These are phyloP conservation scores for Drosophila kikkawai DNA, from an alignment of 1,140 invertebrate genomes.

Conservation along the genomic window DNA sequence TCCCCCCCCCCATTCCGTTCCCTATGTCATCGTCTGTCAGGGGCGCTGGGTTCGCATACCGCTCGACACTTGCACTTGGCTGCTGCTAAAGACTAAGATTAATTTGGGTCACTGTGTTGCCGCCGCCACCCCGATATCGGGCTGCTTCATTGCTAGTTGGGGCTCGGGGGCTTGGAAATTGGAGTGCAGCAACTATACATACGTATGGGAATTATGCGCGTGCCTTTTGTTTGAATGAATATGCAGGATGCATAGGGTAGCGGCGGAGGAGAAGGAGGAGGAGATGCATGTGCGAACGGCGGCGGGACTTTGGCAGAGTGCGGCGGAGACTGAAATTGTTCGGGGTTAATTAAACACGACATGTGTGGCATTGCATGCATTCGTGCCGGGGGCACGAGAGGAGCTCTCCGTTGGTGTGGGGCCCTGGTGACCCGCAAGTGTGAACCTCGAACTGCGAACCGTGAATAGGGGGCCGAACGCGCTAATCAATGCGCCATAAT, in stretches of 20 bases:
- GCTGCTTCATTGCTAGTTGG: background rate
- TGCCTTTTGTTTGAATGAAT: constrained; percentile 62
- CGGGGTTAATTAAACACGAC: constrained; percentile 83
- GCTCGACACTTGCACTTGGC: constrained; percentile 63
- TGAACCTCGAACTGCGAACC: constrained; percentile 38
- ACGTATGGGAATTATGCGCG: constrained; percentile 63
- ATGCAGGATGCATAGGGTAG: constrained; percentile 20
- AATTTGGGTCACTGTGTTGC: constrained; percentile 79
- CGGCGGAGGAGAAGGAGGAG: background rate
- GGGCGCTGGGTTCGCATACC: constrained; percentile 44
- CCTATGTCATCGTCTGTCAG: constrained; percentile 57
- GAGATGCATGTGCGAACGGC: constrained; percentile 12
- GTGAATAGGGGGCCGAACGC: constrained; percentile 50
- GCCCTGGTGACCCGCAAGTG: constrained; percentile 62
- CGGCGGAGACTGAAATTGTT: constrained; percentile 70
- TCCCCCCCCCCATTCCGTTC: background rate
- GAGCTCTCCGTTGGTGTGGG: constrained; percentile 6
- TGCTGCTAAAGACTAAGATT: constrained; percentile 77
- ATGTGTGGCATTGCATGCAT: constrained; percentile 81
- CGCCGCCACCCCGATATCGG: constrained; percentile 9
- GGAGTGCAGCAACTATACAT: constrained; percentile 18
- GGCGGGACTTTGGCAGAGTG: constrained; percentile 10
- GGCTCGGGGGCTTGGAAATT: background rate
- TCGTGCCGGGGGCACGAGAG: constrained; percentile 46
- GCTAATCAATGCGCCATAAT: constrained; percentile 81